These are phyloP conservation scores for Balaeniceps rex DNA, from an alignment of 2,113 vertebrate genomes.

Conservation along the genomic window DNA sequence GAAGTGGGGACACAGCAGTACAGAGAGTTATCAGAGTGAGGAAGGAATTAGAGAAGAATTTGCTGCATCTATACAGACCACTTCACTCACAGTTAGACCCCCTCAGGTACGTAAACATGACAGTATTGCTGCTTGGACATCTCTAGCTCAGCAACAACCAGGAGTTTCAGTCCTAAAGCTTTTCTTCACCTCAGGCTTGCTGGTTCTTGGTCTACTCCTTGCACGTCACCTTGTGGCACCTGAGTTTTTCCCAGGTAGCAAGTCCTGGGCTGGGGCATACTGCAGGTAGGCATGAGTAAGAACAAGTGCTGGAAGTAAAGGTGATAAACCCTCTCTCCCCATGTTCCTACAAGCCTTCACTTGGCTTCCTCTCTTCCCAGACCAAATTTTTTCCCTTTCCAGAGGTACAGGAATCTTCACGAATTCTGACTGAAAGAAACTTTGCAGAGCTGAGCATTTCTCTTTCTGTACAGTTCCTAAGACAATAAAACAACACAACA, in stretches of 20 bases:
- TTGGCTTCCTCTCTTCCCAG: neutral
- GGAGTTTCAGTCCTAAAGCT: neutral
- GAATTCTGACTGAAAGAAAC: neutral
- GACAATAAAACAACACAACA: neutral
- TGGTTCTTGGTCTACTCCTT: neutral
- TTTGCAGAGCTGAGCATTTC: neutral
- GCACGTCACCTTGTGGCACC: neutral
- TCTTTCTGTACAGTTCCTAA: neutral
- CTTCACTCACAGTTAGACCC: neutral
- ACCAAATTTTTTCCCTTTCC: neutral
- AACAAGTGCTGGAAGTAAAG: neutral
- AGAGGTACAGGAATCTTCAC: neutral
- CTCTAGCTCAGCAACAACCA: neutral
- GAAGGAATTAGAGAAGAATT: neutral
- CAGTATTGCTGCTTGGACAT: neutral
- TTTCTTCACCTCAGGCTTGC: neutral
- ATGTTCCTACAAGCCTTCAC: neutral
- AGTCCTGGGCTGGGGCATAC: neutral
- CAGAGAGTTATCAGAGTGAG: neutral
- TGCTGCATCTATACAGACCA: neutral
- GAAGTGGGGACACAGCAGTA: neutral
- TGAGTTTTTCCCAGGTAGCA: neutral
- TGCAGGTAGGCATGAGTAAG: fast-evolving
- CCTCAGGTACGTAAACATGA: neutral
- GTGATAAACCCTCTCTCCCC: neutral